These are phyloP conservation scores for Laticauda colubrina DNA, from an alignment of 2,113 vertebrate species.

Conservation along the genomic window DNA sequence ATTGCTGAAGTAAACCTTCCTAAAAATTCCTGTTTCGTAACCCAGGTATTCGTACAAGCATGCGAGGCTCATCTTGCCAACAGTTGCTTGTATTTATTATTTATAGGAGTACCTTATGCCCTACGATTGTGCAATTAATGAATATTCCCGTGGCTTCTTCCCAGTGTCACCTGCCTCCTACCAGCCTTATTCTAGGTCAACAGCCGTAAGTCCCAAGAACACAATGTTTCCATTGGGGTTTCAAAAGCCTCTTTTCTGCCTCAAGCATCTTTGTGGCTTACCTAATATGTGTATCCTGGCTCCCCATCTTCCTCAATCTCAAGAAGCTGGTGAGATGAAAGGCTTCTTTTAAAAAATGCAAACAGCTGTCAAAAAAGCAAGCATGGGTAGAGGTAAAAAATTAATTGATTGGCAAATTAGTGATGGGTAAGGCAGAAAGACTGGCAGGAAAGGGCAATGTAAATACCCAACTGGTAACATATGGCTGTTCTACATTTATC, in stretches of 20 bases:
- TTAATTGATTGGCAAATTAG: accelerated
- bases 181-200: conserved; percentile 69
- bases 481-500: conserved; percentile 37
- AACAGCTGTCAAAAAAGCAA: neutral
- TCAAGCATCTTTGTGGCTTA: neutral
- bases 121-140: conserved; percentile 71
- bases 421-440: neutral
- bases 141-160: conserved; percentile 69
- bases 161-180: conserved; percentile 65
- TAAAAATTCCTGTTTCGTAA: neutral
- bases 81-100: conserved; percentile 62
- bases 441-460: conserved; percentile 45
- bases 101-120: conserved; percentile 73
- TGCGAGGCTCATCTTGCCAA: conserved; percentile 51
- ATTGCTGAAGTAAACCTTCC: neutral
- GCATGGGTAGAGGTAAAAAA: accelerated
- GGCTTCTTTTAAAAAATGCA: accelerated
- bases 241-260: conserved; percentile 24
- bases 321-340: neutral
- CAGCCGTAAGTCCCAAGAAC: conserved; percentile 63
- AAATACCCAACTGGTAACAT: conserved; percentile 64
- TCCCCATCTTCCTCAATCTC: neutral
- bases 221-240: conserved; percentile 60
- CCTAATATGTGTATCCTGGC: neutral
- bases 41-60: neutral